Conservation (phyloP, 2,888 invertebrate species). For the Apoda limacodes region DNA sequence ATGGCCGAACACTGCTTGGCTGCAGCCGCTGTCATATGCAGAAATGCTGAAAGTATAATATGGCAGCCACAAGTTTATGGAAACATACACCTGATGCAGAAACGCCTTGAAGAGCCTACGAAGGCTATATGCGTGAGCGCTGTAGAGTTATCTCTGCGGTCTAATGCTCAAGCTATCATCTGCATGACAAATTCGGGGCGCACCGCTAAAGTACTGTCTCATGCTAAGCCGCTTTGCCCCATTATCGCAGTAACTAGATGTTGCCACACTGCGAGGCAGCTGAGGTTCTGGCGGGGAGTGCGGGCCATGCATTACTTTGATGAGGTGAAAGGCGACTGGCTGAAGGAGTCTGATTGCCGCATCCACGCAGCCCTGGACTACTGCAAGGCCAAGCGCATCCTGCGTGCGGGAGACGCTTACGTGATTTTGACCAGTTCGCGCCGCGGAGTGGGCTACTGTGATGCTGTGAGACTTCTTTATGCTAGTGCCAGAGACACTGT, state of each 20-base stretch:
- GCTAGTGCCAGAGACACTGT: constrained; percentile 48
- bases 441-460: constrained; percentile 53
- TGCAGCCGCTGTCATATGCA: constrained; percentile 80
- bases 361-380: constrained; percentile 51
- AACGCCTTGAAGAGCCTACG: constrained; percentile 64
- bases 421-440: constrained; percentile 49
- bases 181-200: constrained; percentile 80
- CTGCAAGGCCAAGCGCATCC: constrained; percentile 51
- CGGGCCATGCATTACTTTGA: constrained; percentile 66
- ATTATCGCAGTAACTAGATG: constrained; percentile 79
- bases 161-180: constrained; percentile 70
- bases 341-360: constrained; percentile 44
- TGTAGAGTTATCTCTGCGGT: constrained; percentile 47
- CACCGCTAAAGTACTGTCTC: constrained; percentile 77
- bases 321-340: constrained; percentile 36
- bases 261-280: constrained; percentile 74
- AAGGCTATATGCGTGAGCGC: constrained; percentile 64
- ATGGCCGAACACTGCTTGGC: constrained; percentile 76
- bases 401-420: constrained; percentile 52
- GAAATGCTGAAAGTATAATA: constrained; percentile 87
- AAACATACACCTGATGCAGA: constrained; percentile 72
- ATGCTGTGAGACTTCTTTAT: constrained; percentile 47
- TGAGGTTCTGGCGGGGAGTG: constrained; percentile 62
- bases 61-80: constrained; percentile 85
- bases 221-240: constrained; percentile 78